Percentiles rank a stretch among this genome's conserved stretches.
Conservation (phyloP, 2,888 invertebrate species). For the Acanthosepion pharaonis region DNA sequence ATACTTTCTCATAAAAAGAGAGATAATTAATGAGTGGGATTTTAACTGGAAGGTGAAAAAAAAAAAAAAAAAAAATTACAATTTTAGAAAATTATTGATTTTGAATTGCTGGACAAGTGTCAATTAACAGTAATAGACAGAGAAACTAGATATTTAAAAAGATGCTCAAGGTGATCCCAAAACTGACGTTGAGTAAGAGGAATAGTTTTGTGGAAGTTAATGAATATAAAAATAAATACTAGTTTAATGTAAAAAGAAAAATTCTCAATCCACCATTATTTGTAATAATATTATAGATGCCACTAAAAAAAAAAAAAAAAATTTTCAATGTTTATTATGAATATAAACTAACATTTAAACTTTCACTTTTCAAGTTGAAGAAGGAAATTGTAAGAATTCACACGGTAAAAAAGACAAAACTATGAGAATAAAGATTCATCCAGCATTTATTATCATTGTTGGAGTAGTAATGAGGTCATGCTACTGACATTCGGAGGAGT, state of each 20-base stretch:
- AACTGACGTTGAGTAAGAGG: not conserved
- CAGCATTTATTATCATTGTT: not conserved
- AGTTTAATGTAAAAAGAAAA: not conserved
- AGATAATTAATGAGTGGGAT: too few relatives aligned
- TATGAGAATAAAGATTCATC: not conserved
- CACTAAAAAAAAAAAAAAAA: not conserved
- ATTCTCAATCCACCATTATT: too few relatives aligned
- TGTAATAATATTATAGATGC: too few relatives aligned
- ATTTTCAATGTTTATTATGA: not conserved
- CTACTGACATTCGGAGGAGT: not conserved
- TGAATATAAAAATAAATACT: not conserved
- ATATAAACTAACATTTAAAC: not conserved
- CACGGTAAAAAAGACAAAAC: not conserved
- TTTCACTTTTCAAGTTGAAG: not conserved
- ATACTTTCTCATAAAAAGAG: too few relatives aligned
- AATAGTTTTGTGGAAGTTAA: not conserved
- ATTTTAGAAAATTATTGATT: too few relatives aligned
- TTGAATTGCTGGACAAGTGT: too few relatives aligned
- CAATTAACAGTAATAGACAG: too few relatives aligned
- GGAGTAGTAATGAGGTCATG: not conserved
- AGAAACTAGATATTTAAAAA: too few relatives aligned
- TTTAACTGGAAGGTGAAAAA: too few relatives aligned
- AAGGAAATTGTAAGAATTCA: too few relatives aligned
- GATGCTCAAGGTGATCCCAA: too few relatives aligned
- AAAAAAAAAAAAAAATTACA: too few relatives aligned